These are phyloP conservation scores for Ciconia nigra DNA, from an alignment of 2,797 vertebrate genomes.

Conservation along the genomic window DNA sequence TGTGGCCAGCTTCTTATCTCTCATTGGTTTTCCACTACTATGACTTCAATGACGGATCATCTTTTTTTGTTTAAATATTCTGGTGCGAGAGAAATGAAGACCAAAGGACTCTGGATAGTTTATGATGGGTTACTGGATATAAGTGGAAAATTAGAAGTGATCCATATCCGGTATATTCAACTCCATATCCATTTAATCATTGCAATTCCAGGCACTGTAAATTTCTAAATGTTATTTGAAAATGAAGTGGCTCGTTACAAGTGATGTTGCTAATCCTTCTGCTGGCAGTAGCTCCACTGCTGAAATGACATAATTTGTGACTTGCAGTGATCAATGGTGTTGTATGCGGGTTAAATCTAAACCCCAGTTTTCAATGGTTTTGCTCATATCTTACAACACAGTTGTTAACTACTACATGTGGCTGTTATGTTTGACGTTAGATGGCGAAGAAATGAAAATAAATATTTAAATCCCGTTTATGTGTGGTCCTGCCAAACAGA, in stretches of 20 bases:
- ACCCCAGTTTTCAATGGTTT: background rate
- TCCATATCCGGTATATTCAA: background rate
- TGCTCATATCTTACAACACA: background rate
- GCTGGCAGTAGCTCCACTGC: background rate
- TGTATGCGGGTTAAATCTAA: background rate
- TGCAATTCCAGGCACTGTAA: background rate
- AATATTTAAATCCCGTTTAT: background rate
- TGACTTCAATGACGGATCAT: conserved; percentile 14
- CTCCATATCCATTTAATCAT: conserved; percentile 33
- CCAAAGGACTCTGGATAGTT: conserved; percentile 30
- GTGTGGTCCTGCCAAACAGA: conserved; percentile 12
- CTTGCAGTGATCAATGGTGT: background rate
- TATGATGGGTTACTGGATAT: conserved; percentile 26
- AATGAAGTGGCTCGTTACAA: conserved; percentile 2
- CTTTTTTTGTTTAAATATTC: conserved; percentile 49
- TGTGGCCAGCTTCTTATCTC: conserved; percentile 43
- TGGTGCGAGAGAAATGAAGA: conserved; percentile 40
- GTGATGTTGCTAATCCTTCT: conserved; percentile 42
- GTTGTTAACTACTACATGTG: background rate
- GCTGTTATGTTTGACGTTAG: background rate
- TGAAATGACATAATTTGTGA: conserved; percentile 45
- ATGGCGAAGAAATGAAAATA: background rate
- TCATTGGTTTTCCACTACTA: background rate
- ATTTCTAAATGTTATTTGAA: conserved; percentile 20
- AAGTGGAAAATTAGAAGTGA: conserved; percentile 30